Percentiles rank a stretch among this genome's conserved stretches.
Conservation (phyloP, 2,797 vertebrate species). For the Euphonia xanthogaster region DNA sequence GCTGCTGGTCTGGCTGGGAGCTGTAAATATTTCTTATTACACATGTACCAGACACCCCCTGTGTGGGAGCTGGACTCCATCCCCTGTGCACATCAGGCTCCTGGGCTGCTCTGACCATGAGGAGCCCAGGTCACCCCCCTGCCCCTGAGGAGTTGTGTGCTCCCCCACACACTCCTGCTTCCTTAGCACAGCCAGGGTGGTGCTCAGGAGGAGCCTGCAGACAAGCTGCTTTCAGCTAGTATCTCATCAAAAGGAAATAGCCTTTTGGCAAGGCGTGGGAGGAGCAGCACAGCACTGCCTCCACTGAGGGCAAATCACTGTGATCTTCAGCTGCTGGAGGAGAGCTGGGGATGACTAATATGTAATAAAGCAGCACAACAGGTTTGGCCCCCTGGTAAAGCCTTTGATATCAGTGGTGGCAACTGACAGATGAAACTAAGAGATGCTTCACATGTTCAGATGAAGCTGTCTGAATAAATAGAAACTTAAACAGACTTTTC, state of each 20-base stretch:
- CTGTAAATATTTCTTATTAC: neutral
- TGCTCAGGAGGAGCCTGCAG: neutral
- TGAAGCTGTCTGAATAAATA: neutral
- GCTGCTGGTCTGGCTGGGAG: neutral
- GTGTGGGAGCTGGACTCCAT: neutral
- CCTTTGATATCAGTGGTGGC: neutral
- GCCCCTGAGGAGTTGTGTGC: rapidly evolving
- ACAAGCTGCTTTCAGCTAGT: neutral
- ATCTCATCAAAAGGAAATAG: neutral
- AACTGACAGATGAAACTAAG: neutral
- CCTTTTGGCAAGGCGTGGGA: neutral
- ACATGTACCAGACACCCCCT: rapidly evolving
- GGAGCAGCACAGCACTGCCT: neutral
- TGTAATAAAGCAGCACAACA: neutral
- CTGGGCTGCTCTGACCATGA: rapidly evolving
- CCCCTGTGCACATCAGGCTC: rapidly evolving
- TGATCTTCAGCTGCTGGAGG: neutral
- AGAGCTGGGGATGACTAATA: slow-evolving; percentile 10
- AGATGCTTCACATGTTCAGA: neutral
- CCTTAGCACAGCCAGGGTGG: rapidly evolving
- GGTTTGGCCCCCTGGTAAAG: neutral
- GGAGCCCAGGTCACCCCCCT: rapidly evolving
- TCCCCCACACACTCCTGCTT: neutral
- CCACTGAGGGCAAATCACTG: neutral
- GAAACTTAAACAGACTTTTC: neutral